Base-by-base conservation (phyloP, 1,140 invertebrate genomes). In the Scaptomyza montana region DNA sequence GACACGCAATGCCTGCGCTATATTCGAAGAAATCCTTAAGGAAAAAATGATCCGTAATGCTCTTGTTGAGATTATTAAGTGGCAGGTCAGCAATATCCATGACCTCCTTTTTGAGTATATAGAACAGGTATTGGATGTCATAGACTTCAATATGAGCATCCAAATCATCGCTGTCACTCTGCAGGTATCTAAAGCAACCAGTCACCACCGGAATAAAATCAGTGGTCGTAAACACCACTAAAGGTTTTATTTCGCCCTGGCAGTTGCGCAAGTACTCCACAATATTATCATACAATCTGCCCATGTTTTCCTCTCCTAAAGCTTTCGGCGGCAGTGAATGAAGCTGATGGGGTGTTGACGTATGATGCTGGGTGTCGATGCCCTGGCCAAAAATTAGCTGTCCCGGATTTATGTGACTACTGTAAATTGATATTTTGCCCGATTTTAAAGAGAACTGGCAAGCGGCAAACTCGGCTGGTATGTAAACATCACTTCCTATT, bases 301-400 rank as follows among this genome's bases (percentile, higher is more conserved):
- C 74, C 57, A 92, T 67, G 46, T 91, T 51, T 0, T 13, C 25
- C 8, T 92, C 90, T 0, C 90, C 90, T 36, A 90, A 13, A 9
- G 90, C 90, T 3, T 76, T 57, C 0, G 90, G 90, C 1, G 89
- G 90, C 41, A 92, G 33, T 0, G 90, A n/a, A n/a, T n/a, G 90
- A 10, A 92, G 50, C 5, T 67, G 54, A 36, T 92, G 90, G 0
- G 90, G 90, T 0, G 50, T 65, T 0, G 39, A 36, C 0, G 81
- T 21, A 49, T 91, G 82, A 9, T 70, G 50, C 25, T 67, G 60
- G 5, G 90, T 67, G 6, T 90, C 77, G 75, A 76, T 71, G 21
- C 47, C 30, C 16, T 74, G 81, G 1, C 90, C 90, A 36, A 86
- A 90, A 5, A 82, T 77, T 0, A 79, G 47, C 0, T 82, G 71